Evolutionary conservation across 2,888 invertebrate genomes (phyloP).

Genomic region (Cepaea hortensis): DNA sequence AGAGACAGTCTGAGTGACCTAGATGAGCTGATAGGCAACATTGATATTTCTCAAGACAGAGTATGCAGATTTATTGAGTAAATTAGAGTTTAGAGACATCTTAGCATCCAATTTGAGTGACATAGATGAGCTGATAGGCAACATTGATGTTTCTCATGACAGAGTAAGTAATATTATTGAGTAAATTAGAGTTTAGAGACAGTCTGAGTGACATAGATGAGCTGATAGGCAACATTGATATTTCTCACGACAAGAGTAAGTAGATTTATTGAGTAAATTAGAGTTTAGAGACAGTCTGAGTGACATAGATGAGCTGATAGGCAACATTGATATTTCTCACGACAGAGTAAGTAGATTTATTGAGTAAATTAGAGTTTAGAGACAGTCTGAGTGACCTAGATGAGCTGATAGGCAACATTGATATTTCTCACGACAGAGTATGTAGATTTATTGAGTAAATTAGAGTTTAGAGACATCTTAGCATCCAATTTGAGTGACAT

Average conservation of each 20-base stretch:
- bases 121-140: constrained; percentile 71
- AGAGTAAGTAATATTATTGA: constrained; percentile 1
- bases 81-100: constrained; percentile 51
- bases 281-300: constrained; percentile 59
- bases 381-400: constrained; percentile 73
- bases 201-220: constrained; percentile 74
- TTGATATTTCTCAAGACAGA: constrained; percentile 61
- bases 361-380: too few species aligned
- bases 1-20: constrained; percentile 68
- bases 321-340: constrained; percentile 66
- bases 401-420: constrained; percentile 69
- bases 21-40: constrained; percentile 70
- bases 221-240: constrained; percentile 67
- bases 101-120: constrained; percentile 72
- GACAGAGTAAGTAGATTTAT: constrained; percentile 21
- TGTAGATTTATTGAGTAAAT: neutral
- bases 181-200: too few species aligned
- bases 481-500: constrained; percentile 72
- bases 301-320: constrained; percentile 72
- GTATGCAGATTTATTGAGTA: neutral
- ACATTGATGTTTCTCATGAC: constrained; percentile 63
- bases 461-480: constrained; percentile 57
- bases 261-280: neutral
- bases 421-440: constrained; percentile 57
- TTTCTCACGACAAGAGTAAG: constrained; percentile 53